Base-by-base conservation (phyloP, 2,888 invertebrate genomes). In the Antitype chi region DNA sequence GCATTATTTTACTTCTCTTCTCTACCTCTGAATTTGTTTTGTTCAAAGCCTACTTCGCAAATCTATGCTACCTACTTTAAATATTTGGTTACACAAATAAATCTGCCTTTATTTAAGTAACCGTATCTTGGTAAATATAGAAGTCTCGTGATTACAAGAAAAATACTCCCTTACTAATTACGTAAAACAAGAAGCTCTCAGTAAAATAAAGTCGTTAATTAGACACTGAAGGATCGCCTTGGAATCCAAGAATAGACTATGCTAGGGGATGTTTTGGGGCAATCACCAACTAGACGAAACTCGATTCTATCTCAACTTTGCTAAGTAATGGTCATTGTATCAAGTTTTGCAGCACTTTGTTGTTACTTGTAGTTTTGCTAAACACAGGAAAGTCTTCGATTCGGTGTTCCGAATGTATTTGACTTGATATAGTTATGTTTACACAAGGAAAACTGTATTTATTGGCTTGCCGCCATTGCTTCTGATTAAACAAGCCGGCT, bases 201-300 rank as follows among this genome's bases (percentile, higher is more conserved):
- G 20, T 2, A 64, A 15, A 66, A 67, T 59, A n/a, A 59, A 71
- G 43, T 38, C 13, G 9, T 70, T 85, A 69, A 69, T 74, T 64
- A 49, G 78, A 32, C 7, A 52, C 32, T n/a, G n/a, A 57, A 55
- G 20, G 20, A 67, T 55, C 23, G 20, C 32, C 15, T 60, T 28
- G n/a, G 25, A 64, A 25, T 59, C 47, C 28, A 70, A 57, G 43
- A 66, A 71, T 43, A 70, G 8, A 52, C 38, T 47, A 43, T 55
- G 20, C 15, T 69, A 25, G 20, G 6, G 23, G 60, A 53, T 32
- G 20, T 66, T 62, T 20, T 62, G 20, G 7, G 43, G 38, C 43
- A 62, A 47, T 70, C 17, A 32, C 7, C 20, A 85, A 81, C 69
- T 85, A 81, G 13, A 47, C 15, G 78, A 59, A 78, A 77, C 74